These are phyloP conservation scores for Yoshiicerus persimilis DNA, from an alignment of 1,140 invertebrate genomes.

Conservation along the genomic window DNA sequence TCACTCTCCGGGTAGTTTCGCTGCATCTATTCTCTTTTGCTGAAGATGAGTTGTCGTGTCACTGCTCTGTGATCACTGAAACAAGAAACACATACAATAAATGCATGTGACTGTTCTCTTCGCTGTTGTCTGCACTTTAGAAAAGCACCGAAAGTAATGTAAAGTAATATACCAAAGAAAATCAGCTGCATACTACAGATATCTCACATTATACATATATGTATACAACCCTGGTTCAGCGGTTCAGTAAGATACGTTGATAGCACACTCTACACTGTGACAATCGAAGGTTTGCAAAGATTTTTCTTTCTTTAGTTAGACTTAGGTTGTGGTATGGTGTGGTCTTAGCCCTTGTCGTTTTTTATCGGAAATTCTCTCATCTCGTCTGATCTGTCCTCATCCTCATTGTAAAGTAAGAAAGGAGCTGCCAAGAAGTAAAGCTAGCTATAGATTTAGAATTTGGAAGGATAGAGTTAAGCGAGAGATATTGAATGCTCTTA, in stretches of 20 bases:
- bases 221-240: background rate
- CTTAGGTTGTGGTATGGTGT: background rate
- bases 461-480: background rate
- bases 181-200: background rate
- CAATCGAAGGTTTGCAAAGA: background rate
- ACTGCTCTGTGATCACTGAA: background rate
- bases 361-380: background rate
- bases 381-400: background rate
- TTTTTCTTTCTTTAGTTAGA: background rate
- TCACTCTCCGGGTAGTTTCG: background rate
- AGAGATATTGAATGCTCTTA: background rate
- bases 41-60: slow-evolving; percentile 12
- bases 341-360: background rate
- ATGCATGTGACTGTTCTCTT: background rate
- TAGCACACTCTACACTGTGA: background rate
- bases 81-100: background rate
- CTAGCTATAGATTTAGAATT: background rate
- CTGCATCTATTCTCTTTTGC: background rate
- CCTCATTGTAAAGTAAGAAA: background rate
- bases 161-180: background rate
- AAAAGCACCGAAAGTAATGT: background rate
- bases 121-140: background rate
- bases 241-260: background rate
- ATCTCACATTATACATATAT: background rate
- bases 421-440: background rate